Evolutionary conservation across 2,113 vertebrate species (phyloP).

Genomic region (Tenrec ecaudatus): DNA sequence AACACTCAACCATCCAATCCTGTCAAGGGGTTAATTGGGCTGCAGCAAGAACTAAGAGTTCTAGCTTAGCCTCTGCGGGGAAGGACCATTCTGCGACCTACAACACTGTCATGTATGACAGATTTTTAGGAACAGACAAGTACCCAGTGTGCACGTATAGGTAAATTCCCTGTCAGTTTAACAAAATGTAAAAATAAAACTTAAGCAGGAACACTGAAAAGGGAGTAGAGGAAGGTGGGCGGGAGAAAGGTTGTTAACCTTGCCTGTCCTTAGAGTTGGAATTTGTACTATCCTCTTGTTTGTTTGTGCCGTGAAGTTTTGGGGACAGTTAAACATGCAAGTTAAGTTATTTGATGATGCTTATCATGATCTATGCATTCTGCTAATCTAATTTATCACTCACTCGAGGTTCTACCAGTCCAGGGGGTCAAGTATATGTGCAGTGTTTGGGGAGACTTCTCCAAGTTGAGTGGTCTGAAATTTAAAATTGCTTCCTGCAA

Average conservation of each 20-base stretch:
- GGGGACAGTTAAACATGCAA: not conserved
- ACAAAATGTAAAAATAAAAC: conserved; percentile 37
- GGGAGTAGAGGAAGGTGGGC: not conserved
- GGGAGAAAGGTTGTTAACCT: not conserved
- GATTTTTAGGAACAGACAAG: not conserved
- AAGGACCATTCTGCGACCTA: not conserved
- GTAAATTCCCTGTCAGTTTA: not conserved
- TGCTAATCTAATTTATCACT: not conserved
- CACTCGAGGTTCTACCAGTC: not conserved
- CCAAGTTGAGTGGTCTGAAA: not conserved
- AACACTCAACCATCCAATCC: not conserved
- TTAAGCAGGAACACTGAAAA: not conserved
- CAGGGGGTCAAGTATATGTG: not conserved
- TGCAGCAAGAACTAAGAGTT: not conserved
- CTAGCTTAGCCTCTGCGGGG: no score
- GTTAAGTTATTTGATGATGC: not conserved
- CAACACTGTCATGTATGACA: not conserved
- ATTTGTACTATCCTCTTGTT: not conserved
- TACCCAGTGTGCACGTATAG: not conserved
- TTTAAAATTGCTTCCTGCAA: not conserved
- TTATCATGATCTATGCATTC: not conserved
- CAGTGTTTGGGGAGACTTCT: not conserved
- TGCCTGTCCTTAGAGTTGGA: not conserved
- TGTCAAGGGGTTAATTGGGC: not conserved
- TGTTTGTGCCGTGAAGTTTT: conserved; percentile 19